A percentile compares a stretch with the other conserved stretches of the same genome.
These are phyloP conservation scores for Parazoanthus swiftii DNA, from an alignment of 92 coral and sea anemone genomes.

Conservation along the genomic window DNA sequence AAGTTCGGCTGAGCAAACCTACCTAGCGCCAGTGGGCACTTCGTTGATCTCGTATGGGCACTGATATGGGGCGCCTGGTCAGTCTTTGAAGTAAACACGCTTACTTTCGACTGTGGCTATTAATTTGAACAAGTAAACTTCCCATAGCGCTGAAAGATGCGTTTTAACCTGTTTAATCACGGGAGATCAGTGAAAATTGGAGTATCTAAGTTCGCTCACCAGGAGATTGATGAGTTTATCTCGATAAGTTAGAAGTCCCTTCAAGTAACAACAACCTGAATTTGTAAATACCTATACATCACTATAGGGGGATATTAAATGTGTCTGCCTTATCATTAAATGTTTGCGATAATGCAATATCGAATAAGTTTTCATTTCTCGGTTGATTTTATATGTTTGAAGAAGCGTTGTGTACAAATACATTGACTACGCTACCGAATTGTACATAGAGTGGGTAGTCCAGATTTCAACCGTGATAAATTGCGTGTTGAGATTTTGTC, in stretches of 20 bases:
- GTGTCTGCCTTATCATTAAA: conserved; percentile 86
- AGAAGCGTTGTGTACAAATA: conserved; percentile 25
- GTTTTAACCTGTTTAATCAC: conserved; percentile 84
- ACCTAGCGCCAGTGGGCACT: conserved; percentile 3
- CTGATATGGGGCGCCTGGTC: conserved; percentile 30
- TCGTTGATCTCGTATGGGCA: neutral
- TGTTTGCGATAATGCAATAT: conserved; percentile 90
- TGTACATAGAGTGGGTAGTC: conserved; percentile 12
- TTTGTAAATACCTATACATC: conserved; percentile 91
- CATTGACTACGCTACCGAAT: neutral
- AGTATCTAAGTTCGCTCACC: conserved; percentile 80
- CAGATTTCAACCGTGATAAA: conserved; percentile 40
- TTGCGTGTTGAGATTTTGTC: conserved; percentile 46
- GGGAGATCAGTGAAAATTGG: conserved; percentile 87
- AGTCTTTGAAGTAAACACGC: conserved; percentile 47
- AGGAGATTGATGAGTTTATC: conserved; percentile 94
- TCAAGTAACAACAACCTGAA: conserved; percentile 77
- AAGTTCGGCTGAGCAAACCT: neutral
- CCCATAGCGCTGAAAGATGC: conserved; percentile 72
- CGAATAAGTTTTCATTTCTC: conserved; percentile 58
- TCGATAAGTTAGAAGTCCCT: conserved; percentile 71
- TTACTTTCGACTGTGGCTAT: conserved; percentile 43
- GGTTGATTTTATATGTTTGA: conserved; percentile 54
- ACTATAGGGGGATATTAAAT: conserved; percentile 65
- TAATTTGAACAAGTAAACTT: conserved; percentile 59